Base-by-base conservation (phyloP, 2,888 invertebrate species). In the Ectemnius lituratus region DNA sequence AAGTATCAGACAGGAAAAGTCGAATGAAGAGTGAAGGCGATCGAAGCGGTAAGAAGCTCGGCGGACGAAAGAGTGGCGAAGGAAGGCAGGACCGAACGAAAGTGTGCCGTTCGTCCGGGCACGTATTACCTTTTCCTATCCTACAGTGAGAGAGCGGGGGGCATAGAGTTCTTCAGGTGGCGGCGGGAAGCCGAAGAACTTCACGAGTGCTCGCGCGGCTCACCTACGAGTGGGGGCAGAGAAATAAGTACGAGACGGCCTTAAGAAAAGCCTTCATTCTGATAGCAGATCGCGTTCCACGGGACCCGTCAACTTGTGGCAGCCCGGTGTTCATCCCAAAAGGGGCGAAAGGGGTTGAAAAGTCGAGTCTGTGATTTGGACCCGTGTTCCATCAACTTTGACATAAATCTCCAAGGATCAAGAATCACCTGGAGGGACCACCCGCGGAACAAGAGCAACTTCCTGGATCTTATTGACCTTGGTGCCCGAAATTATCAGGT, bases 231-330 rank as follows among this genome's bases (percentile, higher is more conserved):
- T 85, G 89, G 90, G 90, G 88, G 85, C 82, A 80, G 79, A 81
- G 83, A 87, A 88, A 89, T 90, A 90, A 90, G 88, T 90, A 90
- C 86, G 85, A 84, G 87, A 84, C 86, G 85, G 84, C 84, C 86
- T 89, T 88, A 88, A 89, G 90, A 89, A 90, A 90, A 90, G 86
- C 83, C 85, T 86, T 85, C 90, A 90, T 89, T 90, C 89, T 86
- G 87, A 89, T 88, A 88, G 88, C 82, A 88, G 86, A 85, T 84
- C 87, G 87, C 83, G 76, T 83, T 80, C 80, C 76, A 75, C 72
- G 63, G 63, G 83, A 76, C 76, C 82, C 76, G 78, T 79, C 76
- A 79, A 83, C 69, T 76, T 71, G 72, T 67, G 52, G 67, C 14
- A 52, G 16, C 14, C 52, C 52, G 52, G 16, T 52, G 16, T 14